Evolutionary conservation across 2,113 vertebrate species (phyloP), one percentile per base, ranked within the genome.

Genomic region (Solenodon paradoxus): DNA sequence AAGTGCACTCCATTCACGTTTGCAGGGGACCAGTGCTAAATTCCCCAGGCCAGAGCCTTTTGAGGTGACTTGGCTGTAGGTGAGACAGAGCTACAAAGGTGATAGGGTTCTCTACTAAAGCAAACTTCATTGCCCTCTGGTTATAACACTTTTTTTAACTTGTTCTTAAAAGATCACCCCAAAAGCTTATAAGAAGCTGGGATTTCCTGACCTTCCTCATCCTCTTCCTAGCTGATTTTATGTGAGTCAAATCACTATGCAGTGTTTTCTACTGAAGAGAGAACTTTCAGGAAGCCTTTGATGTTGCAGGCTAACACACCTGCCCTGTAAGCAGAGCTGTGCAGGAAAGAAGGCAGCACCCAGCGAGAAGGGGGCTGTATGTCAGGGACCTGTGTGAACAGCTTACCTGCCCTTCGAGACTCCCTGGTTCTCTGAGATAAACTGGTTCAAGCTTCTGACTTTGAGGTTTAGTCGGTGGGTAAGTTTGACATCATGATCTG

Each of bases 361-460:
- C 55, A 49, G 55, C 47, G 19, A 16, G 30, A 61, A 19, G 30
- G 53, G 49, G 7, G 6, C 10, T 55, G 22, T 55, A 9, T 47
- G 19, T 30, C 45, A 5, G 35, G 45, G 7, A n/a, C 63, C 53
- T 24, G 7, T 24, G 3, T 22, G n/a, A 64, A 30, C 7, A 59
- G 35, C 78, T 83, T 75, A 85, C 15, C 71, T 1, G 72, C 5
- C 79, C 53, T 82, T 69, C 2, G 94, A 88, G 80, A 49, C 83
- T n/a, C 7, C 89, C 42, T 61, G 51, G 91, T 97, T 95, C 40
- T 96, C 77, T 1, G 38, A 75, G 16, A 97, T 40, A 55, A 97
- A 97, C 74, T 95, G 91, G 79, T 64, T 90, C 91, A 97, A 97
- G 77, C 75, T 97, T 69, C 30, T 87, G 85, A 95, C 80, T 74